Evolutionary conservation across 2,888 invertebrate genomes (phyloP).

Genomic region (Xanthia togata): DNA sequence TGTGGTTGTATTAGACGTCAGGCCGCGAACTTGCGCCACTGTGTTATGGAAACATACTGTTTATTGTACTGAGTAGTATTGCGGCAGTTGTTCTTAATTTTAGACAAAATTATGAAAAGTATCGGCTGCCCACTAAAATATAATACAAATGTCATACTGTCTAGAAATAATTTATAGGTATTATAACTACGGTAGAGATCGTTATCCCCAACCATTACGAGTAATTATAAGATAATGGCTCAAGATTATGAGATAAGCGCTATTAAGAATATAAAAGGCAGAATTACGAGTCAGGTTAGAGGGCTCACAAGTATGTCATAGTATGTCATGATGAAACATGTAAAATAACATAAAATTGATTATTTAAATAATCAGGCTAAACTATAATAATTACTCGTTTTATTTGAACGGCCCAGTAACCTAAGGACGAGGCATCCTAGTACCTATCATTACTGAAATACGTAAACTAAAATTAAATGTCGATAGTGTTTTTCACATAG

Average conservation of each 20-base stretch:
- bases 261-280: too few species aligned
- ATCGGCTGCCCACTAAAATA: neutral
- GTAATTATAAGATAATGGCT: neutral
- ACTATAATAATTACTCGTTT: neutral
- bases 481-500: neutral
- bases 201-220: neutral
- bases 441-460: neutral
- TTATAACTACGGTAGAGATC: neutral
- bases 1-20: constrained; percentile 81
- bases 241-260: too few species aligned
- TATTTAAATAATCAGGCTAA: neutral
- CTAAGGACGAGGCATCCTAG: neutral
- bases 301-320: neutral
- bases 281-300: too few species aligned
- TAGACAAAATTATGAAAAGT: neutral
- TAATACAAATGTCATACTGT: neutral
- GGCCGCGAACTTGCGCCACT: constrained; percentile 72
- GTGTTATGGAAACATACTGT: constrained; percentile 65
- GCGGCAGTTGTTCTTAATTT: neutral
- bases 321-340: neutral
- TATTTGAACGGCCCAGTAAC: neutral
- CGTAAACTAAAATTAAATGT: neutral
- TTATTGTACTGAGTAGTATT: neutral
- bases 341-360: neutral
- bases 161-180: neutral